These are phyloP conservation scores for Xenentodon cancila DNA, from an alignment of 2,797 vertebrate genomes.

Conservation along the genomic window DNA sequence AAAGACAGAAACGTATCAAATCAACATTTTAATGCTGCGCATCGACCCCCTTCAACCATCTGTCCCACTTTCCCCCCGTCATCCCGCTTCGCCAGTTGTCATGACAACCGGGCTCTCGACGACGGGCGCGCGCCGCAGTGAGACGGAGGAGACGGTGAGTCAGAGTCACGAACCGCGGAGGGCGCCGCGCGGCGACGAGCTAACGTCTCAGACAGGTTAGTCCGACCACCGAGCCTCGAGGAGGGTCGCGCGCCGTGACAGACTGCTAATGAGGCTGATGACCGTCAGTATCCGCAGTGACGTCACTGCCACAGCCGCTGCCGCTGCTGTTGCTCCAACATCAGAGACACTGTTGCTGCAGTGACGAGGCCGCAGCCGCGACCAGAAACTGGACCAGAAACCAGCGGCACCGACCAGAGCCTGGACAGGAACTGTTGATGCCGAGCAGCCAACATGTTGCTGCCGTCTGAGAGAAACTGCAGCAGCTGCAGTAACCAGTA, in stretches of 20 bases:
- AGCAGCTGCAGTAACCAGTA: slow-evolving; percentile 9
- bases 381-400: not conserved
- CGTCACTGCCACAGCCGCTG: slow-evolving; percentile 1
- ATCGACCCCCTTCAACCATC: slow-evolving; percentile 4
- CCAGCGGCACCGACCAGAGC: not conserved
- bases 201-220: not conserved
- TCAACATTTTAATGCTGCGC: no score
- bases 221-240: not conserved
- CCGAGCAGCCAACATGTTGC: slow-evolving; percentile 21
- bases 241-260: slow-evolving; percentile 2
- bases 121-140: slow-evolving; percentile 55
- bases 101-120: slow-evolving; percentile 50
- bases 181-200: not conserved
- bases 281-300: slow-evolving; percentile 34
- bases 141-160: slow-evolving; percentile 43
- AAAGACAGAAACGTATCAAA: no score
- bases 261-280: slow-evolving; percentile 31
- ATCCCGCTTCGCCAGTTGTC: slow-evolving; percentile 44
- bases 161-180: slow-evolving; percentile 21
- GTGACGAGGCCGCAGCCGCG: slow-evolving; percentile 1
- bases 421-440: not conserved
- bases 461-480: not conserved
- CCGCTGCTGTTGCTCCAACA: not conserved
- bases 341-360: slow-evolving; percentile 1
- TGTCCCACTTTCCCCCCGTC: slow-evolving; percentile 3